A percentile compares a stretch with the other conserved stretches of the same genome.
phyloP scores from a whole-genome alignment of 2,888 invertebrate species.

The Archips crataeganus region DNA sequence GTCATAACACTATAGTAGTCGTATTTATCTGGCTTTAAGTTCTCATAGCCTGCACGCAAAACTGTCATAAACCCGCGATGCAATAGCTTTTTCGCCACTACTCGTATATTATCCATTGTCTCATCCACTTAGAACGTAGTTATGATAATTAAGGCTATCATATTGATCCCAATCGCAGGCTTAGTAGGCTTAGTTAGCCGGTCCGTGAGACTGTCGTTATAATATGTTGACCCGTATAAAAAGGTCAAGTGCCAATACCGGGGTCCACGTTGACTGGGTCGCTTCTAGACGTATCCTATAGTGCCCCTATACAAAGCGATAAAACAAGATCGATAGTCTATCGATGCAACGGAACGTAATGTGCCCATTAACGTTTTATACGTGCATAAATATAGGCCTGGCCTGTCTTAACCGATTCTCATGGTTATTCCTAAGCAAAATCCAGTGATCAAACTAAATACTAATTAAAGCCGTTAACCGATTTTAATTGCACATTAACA shows the following conservation, averaged over 20 bases:
- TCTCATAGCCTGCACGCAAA: slow-evolving; percentile 36
- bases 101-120: slow-evolving; percentile 42
- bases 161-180: slow-evolving; percentile 37
- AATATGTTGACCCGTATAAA: slow-evolving; percentile 69
- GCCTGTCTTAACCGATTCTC: slow-evolving; percentile 29
- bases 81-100: slow-evolving; percentile 34
- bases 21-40: slow-evolving; percentile 10
- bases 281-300: slow-evolving; percentile 8
- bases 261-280: slow-evolving; percentile 58
- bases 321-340: slow-evolving; percentile 42
- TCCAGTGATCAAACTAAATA: slow-evolving; percentile 31
- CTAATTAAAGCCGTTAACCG: slow-evolving; percentile 29
- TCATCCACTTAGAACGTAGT: slow-evolving; percentile 41
- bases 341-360: slow-evolving; percentile 48
- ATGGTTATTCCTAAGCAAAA: slow-evolving; percentile 30
- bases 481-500: slow-evolving; percentile 12
- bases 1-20: background rate
- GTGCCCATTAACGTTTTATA: slow-evolving; percentile 49
- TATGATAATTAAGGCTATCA: slow-evolving; percentile 35
- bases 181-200: slow-evolving; percentile 52
- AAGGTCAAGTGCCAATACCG: slow-evolving; percentile 69
- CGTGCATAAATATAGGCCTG: slow-evolving; percentile 46
- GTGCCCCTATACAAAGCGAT: slow-evolving; percentile 51
- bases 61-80: slow-evolving; percentile 34
- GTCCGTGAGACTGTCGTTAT: slow-evolving; percentile 64